Evolutionary conservation across 2,888 invertebrate species (phyloP).

Genomic region (Cantharis flavilabris): DNA sequence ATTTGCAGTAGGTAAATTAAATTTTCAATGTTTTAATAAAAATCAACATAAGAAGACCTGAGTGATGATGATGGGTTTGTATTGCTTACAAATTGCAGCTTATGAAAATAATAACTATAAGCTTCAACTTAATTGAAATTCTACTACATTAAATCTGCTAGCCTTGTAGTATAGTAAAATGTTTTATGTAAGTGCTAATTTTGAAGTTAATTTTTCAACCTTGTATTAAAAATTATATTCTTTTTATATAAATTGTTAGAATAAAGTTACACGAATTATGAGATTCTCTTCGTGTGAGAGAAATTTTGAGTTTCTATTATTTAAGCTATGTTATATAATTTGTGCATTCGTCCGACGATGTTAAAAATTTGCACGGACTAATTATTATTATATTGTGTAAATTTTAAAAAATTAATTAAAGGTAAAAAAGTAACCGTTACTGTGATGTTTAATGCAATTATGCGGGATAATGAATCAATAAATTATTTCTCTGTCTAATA

Average conservation of each 20-base stretch:
- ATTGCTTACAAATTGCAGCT: neutral
- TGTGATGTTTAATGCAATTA: neutral
- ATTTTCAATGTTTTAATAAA: neutral
- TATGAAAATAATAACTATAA: neutral
- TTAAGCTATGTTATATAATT: neutral
- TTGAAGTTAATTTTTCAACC: neutral
- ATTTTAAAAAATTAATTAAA: neutral
- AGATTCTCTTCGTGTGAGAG: neutral
- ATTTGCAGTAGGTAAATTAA: neutral
- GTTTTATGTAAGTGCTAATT: neutral
- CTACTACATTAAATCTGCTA: neutral
- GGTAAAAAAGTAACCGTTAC: neutral
- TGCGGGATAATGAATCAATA: neutral
- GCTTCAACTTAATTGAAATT: neutral
- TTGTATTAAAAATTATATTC: neutral
- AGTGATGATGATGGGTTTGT: neutral
- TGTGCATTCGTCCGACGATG: neutral
- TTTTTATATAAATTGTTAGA: neutral
- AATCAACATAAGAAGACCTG: neutral
- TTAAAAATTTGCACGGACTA: neutral
- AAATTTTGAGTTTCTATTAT: neutral
- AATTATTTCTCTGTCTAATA: neutral
- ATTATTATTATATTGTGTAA: neutral
- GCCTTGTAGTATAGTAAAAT: neutral
- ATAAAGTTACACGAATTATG: neutral